Percentiles rank a stretch among this genome's conserved stretches.
phyloP scores from a whole-genome alignment of 2,888 invertebrate species.

The Platypus cylindrus region DNA sequence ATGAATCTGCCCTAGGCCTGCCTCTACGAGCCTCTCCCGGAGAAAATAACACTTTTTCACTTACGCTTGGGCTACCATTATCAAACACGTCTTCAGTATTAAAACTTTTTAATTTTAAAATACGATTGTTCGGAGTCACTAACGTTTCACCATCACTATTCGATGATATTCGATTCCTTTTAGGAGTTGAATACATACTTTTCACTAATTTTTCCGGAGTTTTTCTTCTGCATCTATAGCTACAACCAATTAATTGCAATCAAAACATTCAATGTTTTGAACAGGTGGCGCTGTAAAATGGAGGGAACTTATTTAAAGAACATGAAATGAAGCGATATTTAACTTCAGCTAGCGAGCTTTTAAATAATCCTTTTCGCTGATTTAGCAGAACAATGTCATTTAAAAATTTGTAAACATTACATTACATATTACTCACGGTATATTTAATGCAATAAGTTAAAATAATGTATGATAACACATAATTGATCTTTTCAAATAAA shows the following conservation, averaged over 20 bases:
- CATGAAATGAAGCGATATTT: too few species aligned
- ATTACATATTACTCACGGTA: too few species aligned
- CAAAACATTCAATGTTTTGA: conserved; percentile 21
- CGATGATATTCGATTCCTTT: conserved; percentile 23
- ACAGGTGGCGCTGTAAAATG: conserved; percentile 26
- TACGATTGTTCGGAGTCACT: conserved; percentile 24
- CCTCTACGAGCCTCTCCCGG: conserved; percentile 44
- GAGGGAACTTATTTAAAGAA: too few species aligned
- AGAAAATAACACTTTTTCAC: conserved; percentile 23
- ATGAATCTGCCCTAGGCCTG: conserved; percentile 56
- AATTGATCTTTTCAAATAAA: too few species aligned
- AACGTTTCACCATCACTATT: conserved; percentile 21
- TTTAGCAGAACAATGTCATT: too few species aligned
- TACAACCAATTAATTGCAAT: conserved; percentile 25
- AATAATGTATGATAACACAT: too few species aligned
- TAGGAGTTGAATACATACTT: conserved; percentile 25
- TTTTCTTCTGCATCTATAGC: conserved; percentile 16
- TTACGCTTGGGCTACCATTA: conserved; percentile 24
- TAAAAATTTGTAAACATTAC: too few species aligned
- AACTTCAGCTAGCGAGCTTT: too few species aligned
- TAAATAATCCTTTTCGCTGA: too few species aligned
- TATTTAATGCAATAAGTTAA: too few species aligned
- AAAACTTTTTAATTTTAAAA: conserved; percentile 23
- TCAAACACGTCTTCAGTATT: conserved; percentile 26
- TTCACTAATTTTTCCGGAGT: conserved; percentile 19